phyloP scores from a whole-genome alignment of 2,113 vertebrate genomes.

The Odobenus rosmarus region DNA sequence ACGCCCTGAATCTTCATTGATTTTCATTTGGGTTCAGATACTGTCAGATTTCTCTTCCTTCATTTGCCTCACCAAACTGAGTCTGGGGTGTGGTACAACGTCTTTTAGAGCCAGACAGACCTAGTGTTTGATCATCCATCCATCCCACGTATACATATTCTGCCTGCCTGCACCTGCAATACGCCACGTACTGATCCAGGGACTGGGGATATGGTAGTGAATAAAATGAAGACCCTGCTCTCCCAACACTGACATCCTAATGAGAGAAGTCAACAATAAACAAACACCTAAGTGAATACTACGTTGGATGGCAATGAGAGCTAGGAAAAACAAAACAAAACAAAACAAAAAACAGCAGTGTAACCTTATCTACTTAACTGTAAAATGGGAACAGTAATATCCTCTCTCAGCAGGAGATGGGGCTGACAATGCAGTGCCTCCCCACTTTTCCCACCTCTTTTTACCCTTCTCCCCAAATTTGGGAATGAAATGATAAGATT shows the following conservation, averaged over 20 bases:
- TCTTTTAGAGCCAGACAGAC: neutral
- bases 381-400: neutral
- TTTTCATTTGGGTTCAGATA: neutral
- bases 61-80: neutral
- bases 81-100: fast-evolving
- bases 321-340: neutral
- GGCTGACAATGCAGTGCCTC: neutral
- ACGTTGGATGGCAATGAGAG: neutral
- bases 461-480: neutral
- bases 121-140: neutral
- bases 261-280: neutral
- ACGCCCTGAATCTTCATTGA: neutral
- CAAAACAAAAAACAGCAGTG: neutral
- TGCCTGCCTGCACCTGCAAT: neutral
- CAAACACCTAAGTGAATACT: neutral
- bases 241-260: neutral
- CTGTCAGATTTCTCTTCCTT: neutral
- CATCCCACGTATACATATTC: neutral
- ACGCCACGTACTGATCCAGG: neutral
- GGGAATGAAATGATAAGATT: neutral
- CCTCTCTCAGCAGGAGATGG: neutral
- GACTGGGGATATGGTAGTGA: neutral
- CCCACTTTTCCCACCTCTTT: neutral
- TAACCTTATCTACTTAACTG: neutral
- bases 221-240: neutral